Evolutionary conservation across 35 echinoderm and acorn worm genomes (phyloP).

Genomic region (Lytechinus pictus): DNA sequence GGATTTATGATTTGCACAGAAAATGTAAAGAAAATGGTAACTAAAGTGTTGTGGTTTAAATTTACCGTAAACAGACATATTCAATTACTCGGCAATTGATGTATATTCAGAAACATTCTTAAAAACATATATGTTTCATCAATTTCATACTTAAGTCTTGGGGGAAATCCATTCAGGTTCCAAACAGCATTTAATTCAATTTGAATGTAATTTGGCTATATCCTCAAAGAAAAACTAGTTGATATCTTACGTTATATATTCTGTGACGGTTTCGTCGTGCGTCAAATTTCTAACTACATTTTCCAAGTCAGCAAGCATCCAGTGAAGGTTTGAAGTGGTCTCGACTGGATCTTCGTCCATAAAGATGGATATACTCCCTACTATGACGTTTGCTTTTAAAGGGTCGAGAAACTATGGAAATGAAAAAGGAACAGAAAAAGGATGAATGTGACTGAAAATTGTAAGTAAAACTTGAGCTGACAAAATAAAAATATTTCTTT

Average conservation of each 20-base stretch:
- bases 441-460: too few species aligned
- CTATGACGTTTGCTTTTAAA: neutral
- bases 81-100: too few species aligned
- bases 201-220: too few species aligned
- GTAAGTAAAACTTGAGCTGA: too few species aligned
- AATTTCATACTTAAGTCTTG: neutral
- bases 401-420: neutral
- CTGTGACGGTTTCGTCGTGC: neutral
- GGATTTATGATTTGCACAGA: neutral
- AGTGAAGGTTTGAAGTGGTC: neutral
- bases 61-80: too few species aligned
- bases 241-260: constrained; percentile 22
- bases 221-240: neutral
- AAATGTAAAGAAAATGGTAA: neutral
- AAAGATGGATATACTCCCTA: neutral
- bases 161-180: too few species aligned
- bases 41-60: neutral
- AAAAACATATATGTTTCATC: neutral
- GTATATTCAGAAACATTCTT: too few species aligned
- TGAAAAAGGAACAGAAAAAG: neutral
- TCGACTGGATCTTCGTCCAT: constrained; percentile 17
- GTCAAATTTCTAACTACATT: neutral
- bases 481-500: too few species aligned
- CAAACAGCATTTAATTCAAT: too few species aligned
- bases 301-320: constrained; percentile 3